Evolutionary conservation across 2,888 invertebrate genomes (phyloP), one percentile per base, ranked within the genome.

Genomic region (Ditula angustiorana): DNA sequence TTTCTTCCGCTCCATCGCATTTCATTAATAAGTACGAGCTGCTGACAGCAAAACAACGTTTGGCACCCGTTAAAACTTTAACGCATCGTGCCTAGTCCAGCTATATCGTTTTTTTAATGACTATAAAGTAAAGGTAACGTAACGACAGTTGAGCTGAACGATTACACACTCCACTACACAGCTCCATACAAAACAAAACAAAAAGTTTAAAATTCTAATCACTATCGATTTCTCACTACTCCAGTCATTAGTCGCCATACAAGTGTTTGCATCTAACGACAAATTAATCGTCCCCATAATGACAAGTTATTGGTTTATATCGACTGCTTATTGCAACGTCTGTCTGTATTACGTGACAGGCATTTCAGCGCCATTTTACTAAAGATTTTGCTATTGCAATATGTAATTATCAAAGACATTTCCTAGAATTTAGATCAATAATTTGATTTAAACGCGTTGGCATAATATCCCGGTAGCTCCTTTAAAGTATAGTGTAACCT

Each of bases 231-330:
- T 19, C 30, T 16, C 28, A 23, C 33, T 5, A 13, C 52, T 26
- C 57, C 21, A 44, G 49, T 44, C 33, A 23, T 58, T 57, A 52
- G 2, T 50, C 30, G 57, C 57, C 26, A 23, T 21, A 33, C 41
- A 58, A 61, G 78, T 83, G 77, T 82, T 85, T 81, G 77, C 81
- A 79, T 79, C 61, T 75, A 77, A 80, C 78, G 83, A 86, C 86
- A 82, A 82, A 85, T 88, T 88, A 88, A 88, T 88, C 81, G 83
- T 76, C 75, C n/a, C 74, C 68, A 69, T 88, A 88, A 90, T 90
- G 84, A 88, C 82, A 85, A 50, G 41, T 57, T 61, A 41, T 63
- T 57, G 74, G 73, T 79, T 76, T 75, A 73, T 75, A 79, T 80
- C 70, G 73, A 62, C 66, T 63, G 66, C 67, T 74, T 75, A 77